phyloP scores from a whole-genome alignment of 2,113 vertebrate genomes.

The Pelusios castaneus region DNA sequence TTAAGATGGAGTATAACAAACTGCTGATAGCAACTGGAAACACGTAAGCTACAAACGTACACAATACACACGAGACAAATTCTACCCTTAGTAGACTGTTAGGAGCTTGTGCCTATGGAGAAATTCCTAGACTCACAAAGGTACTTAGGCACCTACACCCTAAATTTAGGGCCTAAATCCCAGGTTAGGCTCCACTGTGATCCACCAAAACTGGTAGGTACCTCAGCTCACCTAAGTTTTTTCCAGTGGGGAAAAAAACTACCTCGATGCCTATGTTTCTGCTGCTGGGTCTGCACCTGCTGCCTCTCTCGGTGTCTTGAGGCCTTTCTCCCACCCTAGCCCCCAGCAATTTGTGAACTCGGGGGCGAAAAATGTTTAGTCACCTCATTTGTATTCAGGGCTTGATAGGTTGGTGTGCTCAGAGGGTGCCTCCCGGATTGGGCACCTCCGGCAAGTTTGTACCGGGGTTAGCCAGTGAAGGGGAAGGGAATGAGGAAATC shows the following conservation, averaged over 20 bases:
- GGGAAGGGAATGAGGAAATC: not conserved
- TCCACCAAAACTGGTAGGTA: not conserved
- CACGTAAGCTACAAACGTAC: conserved; percentile 76
- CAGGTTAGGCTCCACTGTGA: not conserved
- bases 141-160: not conserved
- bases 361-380: not conserved
- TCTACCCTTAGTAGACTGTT: not conserved
- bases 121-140: not conserved
- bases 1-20: conserved; percentile 96
- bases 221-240: not conserved
- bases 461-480: not conserved
- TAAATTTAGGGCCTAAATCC: not conserved
- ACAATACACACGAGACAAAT: not conserved
- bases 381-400: not conserved
- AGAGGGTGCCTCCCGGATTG: not conserved
- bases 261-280: not conserved
- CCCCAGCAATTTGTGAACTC: not conserved
- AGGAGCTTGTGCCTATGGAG: not conserved
- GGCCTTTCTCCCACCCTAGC: not conserved
- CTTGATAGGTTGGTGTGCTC: not conserved
- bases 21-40: conserved; percentile 94
- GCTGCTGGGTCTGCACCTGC: no score
- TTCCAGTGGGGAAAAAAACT: not conserved
- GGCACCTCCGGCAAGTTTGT: not conserved
- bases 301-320: not conserved